Evolutionary conservation across 2,888 invertebrate species (phyloP).

Genomic region (Perithous albicinctus): DNA sequence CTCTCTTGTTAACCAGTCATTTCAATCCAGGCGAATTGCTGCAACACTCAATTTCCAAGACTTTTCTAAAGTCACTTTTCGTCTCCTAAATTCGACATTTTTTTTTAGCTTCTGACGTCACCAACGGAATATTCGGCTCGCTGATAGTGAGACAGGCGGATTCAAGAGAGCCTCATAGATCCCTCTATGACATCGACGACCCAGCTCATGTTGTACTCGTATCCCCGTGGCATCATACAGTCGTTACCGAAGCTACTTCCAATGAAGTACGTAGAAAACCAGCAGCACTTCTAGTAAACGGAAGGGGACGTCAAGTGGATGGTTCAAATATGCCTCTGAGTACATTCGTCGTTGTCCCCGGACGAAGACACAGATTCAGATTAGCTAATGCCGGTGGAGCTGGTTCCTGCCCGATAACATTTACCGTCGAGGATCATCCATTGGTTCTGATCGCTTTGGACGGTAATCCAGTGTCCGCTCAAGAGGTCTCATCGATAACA

Average conservation of each 20-base stretch:
- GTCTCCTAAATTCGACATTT: no score
- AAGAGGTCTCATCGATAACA: conserved; percentile 86
- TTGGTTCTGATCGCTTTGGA: conserved; percentile 90
- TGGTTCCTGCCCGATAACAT: conserved; percentile 89
- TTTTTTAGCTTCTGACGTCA: conserved; percentile 87
- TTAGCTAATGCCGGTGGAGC: conserved; percentile 89
- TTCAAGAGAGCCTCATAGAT: conserved; percentile 87
- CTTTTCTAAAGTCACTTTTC: no score
- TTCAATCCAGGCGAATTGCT: no score
- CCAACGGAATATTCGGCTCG: conserved; percentile 90
- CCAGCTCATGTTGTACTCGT: conserved; percentile 89
- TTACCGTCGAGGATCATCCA: conserved; percentile 89
- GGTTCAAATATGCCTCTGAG: conserved; percentile 81
- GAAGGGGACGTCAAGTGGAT: conserved; percentile 86
- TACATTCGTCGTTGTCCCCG: conserved; percentile 86
- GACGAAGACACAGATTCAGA: conserved; percentile 89
- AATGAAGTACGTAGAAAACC: conserved; percentile 85
- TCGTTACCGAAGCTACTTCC: conserved; percentile 78
- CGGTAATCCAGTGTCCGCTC: conserved; percentile 88
- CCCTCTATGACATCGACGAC: conserved; percentile 90
- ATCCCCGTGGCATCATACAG: conserved; percentile 89
- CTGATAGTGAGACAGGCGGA: conserved; percentile 89
- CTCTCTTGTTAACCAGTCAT: no score
- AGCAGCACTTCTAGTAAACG: conserved; percentile 88
- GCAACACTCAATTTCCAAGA: no score